Conservation (phyloP, 2,113 vertebrate genomes). For the Corythornis cristatus region DNA sequence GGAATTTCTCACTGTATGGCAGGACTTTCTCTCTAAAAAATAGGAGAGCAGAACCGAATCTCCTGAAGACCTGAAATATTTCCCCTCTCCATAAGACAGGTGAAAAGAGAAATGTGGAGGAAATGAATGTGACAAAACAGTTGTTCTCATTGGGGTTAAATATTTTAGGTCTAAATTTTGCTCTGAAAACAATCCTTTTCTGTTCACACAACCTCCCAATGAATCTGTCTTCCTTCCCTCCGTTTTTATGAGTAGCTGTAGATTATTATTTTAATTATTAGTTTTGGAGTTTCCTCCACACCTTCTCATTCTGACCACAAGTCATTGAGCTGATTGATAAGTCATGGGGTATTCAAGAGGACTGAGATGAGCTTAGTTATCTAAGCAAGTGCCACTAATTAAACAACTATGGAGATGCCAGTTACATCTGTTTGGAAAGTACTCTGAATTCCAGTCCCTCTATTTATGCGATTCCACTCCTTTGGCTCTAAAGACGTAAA, state of each 20-base stretch:
- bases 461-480: background rate
- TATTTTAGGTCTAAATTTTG: background rate
- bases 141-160: background rate
- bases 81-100: background rate
- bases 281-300: background rate
- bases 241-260: background rate
- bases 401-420: background rate
- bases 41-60: background rate
- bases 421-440: constrained; percentile 1
- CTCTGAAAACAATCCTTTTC: background rate
- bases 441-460: background rate
- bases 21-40: background rate
- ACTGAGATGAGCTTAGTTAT: background rate
- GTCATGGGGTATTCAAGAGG: background rate
- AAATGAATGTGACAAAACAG: background rate
- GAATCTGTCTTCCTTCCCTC: background rate
- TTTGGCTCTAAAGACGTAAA: background rate
- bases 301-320: background rate
- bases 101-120: background rate
- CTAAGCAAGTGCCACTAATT: background rate
- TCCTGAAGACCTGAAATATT: background rate
- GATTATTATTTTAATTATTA: background rate
- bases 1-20: background rate
- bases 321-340: background rate
- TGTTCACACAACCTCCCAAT: background rate